phyloP scores from a whole-genome alignment of 2,113 vertebrate genomes.

The Oxyura jamaicensis region DNA sequence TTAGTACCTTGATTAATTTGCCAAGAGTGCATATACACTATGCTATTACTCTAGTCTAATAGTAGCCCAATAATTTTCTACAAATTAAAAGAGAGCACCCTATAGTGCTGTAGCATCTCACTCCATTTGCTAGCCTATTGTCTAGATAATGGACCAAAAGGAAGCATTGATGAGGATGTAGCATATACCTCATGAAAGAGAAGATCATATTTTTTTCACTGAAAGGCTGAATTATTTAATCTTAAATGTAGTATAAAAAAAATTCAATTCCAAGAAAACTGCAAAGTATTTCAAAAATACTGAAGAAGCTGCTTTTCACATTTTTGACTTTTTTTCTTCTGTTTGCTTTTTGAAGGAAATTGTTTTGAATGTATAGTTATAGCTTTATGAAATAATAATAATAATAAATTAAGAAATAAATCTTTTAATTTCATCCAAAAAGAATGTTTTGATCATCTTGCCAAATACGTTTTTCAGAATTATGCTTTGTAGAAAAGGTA shows the following conservation, averaged over 20 bases:
- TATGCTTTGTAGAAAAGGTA: neutral
- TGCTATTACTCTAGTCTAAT: neutral
- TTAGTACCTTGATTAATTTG: neutral
- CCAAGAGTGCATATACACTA: neutral
- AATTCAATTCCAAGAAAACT: neutral
- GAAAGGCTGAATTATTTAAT: neutral
- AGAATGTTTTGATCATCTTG: neutral
- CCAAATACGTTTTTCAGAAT: neutral
- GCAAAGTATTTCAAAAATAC: neutral
- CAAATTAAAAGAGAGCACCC: neutral
- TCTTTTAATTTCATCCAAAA: neutral
- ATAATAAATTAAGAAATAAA: neutral
- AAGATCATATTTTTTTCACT: neutral
- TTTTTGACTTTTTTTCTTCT: accelerated
- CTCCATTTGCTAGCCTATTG: neutral
- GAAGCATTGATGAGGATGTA: neutral
- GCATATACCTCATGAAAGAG: neutral
- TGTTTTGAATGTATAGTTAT: neutral
- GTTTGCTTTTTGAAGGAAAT: neutral
- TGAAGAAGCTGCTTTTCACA: neutral
- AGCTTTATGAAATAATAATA: neutral
- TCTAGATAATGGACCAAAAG: neutral
- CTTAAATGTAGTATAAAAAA: neutral
- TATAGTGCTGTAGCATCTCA: neutral
- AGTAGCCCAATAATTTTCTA: neutral